phyloP scores from a whole-genome alignment of 2,113 vertebrate species.

The Rhea americana region DNA sequence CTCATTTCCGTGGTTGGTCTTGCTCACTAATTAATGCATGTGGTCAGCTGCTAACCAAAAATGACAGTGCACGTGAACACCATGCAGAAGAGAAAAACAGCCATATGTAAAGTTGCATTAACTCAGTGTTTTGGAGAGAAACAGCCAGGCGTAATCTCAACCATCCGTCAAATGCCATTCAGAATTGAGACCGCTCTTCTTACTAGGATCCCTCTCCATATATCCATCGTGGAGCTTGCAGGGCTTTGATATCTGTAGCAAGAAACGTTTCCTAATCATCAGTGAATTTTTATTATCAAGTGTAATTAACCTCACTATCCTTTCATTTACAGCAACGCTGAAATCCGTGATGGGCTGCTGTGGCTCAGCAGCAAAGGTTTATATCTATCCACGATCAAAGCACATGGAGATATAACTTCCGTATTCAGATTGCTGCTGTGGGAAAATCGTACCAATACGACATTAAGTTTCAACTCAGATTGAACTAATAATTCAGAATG shows the following conservation, averaged over 20 bases:
- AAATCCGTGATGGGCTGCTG: neutral
- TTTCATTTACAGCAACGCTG: neutral
- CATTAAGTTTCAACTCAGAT: neutral
- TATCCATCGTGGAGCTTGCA: neutral
- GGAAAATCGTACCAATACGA: neutral
- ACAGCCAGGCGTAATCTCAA: neutral
- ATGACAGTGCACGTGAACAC: accelerated
- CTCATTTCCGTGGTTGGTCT: neutral
- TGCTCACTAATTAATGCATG: neutral
- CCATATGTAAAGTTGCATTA: accelerated
- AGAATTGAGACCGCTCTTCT: neutral
- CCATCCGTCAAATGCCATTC: accelerated
- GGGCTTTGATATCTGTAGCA: neutral
- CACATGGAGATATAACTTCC: neutral
- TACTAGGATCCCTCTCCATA: neutral
- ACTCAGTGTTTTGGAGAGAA: neutral
- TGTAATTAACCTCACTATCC: neutral
- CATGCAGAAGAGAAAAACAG: accelerated
- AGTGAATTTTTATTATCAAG: neutral
- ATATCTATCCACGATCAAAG: neutral
- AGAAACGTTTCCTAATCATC: neutral
- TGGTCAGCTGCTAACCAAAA: neutral
- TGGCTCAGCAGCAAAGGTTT: neutral
- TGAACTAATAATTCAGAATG: neutral
- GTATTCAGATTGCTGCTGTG: neutral